Percentiles rank a stretch among this genome's conserved stretches.
phyloP scores from a whole-genome alignment of 1,140 invertebrate genomes.

The Drosophila erecta region DNA sequence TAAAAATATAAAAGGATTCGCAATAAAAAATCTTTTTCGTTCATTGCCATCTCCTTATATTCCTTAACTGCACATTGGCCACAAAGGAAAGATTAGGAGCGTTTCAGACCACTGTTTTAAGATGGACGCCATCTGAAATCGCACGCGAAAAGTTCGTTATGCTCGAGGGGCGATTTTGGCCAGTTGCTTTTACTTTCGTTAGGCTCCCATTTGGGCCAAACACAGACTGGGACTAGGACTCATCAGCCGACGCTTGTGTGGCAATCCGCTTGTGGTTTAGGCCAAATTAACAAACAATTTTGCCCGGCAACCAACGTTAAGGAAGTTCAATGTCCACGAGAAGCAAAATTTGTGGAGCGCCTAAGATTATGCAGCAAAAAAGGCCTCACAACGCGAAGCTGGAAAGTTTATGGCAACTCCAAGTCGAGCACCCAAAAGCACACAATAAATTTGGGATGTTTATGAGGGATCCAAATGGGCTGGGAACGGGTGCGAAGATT shows the following conservation, averaged over 20 bases:
- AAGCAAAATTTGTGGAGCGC: slow-evolving; percentile 14
- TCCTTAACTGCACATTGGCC: no score
- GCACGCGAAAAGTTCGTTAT: slow-evolving; percentile 25
- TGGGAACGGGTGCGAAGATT: slow-evolving; percentile 19
- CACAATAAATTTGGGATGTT: slow-evolving; percentile 6
- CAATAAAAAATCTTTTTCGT: no score
- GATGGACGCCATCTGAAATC: not conserved
- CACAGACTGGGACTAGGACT: slow-evolving; percentile 20
- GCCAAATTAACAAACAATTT: slow-evolving; percentile 2
- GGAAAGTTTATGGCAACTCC: slow-evolving; percentile 39
- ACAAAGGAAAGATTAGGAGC: not conserved
- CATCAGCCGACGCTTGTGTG: slow-evolving; percentile 42
- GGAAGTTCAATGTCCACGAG: slow-evolving; percentile 33
- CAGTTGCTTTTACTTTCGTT: slow-evolving; percentile 34
- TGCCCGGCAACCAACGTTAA: not conserved
- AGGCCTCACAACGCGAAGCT: slow-evolving; percentile 8
- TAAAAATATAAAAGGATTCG: no score
- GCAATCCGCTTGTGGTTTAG: slow-evolving; percentile 18
- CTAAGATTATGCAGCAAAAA: slow-evolving; percentile 27
- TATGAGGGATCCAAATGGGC: not conserved
- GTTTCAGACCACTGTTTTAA: slow-evolving; percentile 10
- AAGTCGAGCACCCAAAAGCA: slow-evolving; percentile 20
- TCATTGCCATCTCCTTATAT: no score
- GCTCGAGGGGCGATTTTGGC: slow-evolving; percentile 28
- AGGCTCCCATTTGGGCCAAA: slow-evolving; percentile 28